Base-by-base conservation (phyloP, 2,113 vertebrate genomes). In the Polypterus bichir region DNA sequence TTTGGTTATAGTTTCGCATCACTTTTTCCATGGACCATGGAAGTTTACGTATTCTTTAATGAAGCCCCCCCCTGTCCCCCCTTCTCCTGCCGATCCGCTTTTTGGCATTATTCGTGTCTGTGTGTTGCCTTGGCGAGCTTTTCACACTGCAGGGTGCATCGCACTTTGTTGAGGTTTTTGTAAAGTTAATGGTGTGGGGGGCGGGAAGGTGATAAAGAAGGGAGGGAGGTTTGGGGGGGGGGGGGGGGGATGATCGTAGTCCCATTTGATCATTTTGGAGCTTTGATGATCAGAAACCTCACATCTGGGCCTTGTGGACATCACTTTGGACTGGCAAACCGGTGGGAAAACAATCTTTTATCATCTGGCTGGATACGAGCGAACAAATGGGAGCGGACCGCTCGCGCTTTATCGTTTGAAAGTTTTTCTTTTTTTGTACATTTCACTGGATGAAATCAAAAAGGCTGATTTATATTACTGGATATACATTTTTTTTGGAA, bases 241-340 rank as follows among this genome's bases (percentile, higher is more conserved):
- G 4, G 68, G 53, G 66, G 71, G 54, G 68, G 69, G 75, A 73
- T 66, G 62, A 68, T 62, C 61, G 64, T 68, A 54, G 54, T 69
- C 70, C 71, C 72, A 71, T 80, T 75, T 77, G 77, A 81, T 86
- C 80, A 75, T 71, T 66, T 76, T 72, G 72, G 62, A 73, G 77
- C 79, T 84, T 80, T 85, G 80, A 80, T 79, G 81, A 85, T 83
- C 83, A 80, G 76, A 82, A 77, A 81, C 72, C 80, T 77, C 76
- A 75, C 71, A 72, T 62, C 74, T 67, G 73, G 76, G 71, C 76
- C 76, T 69, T 27, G 67, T n/a, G 48, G 51, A 67, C 74, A 73
- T 81, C 77, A 68, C 67, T 63, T 67, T 65, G 68, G 27, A 44
- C 68, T 56, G 62, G 64, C 61, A 61, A 68, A 64, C 65, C 58